Percentiles rank a stretch among this genome's conserved stretches.
phyloP scores from a whole-genome alignment of 2,797 vertebrate species.

The Peromyscus attwateri region DNA sequence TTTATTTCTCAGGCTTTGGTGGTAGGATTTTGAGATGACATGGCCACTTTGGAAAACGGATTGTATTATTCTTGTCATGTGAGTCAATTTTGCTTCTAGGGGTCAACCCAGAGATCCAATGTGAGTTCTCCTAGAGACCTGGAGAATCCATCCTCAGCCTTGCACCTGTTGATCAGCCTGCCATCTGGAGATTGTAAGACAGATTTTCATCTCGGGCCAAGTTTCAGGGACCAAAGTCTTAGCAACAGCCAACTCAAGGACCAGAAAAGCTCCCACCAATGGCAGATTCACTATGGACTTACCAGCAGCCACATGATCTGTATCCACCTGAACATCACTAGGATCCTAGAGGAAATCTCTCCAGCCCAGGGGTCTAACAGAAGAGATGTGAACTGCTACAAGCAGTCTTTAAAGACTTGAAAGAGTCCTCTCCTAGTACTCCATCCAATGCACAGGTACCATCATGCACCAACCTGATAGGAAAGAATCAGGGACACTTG shows the following conservation, averaged over 20 bases:
- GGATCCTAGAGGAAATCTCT: not conserved
- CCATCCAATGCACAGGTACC: not conserved
- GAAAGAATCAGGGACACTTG: not conserved
- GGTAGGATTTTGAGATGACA: not conserved
- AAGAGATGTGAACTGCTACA: not conserved
- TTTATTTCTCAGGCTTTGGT: not conserved
- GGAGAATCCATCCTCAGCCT: not conserved
- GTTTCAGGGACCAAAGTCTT: not conserved
- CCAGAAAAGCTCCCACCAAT: not conserved
- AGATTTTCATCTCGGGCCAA: not conserved
- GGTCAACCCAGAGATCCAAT: not conserved
- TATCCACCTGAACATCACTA: not conserved
- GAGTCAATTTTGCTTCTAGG: not conserved
- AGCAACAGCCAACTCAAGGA: not conserved
- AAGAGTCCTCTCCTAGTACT: not conserved
- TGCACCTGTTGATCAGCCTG: not conserved
- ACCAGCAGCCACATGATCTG: not conserved
- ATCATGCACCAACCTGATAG: not conserved
- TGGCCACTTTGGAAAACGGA: slow-evolving; percentile 31
- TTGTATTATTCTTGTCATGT: slow-evolving; percentile 4
- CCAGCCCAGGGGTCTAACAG: not conserved
- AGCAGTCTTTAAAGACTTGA: not conserved
- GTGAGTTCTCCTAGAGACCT: not conserved
- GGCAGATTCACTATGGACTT: not conserved
- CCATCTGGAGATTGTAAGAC: not conserved